phyloP scores from a whole-genome alignment of 2,113 vertebrate species.

The Phalacrocorax brasilianus region DNA sequence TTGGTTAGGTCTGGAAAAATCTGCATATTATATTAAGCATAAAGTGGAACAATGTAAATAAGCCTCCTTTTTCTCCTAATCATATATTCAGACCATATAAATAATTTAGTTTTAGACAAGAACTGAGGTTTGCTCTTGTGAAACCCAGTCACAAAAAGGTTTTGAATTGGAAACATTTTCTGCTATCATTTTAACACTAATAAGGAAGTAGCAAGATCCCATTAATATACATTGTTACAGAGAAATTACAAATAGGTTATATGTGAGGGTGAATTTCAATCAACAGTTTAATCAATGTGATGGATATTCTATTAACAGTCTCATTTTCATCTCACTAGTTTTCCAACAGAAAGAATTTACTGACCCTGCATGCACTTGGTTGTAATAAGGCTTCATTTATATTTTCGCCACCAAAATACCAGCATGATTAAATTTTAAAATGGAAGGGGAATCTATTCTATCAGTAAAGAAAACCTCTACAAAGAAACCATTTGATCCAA shows the following conservation, averaged over 20 bases:
- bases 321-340: slow-evolving; percentile 45
- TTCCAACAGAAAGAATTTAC: slow-evolving; percentile 21
- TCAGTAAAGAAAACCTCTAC: not conserved
- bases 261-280: slow-evolving; percentile 61
- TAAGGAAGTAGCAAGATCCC: slow-evolving; percentile 5
- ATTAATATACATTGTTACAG: slow-evolving; percentile 29
- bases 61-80: not conserved
- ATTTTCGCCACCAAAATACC: not conserved
- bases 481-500: not conserved
- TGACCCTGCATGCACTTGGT: not conserved
- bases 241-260: slow-evolving; percentile 9
- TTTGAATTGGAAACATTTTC: not conserved
- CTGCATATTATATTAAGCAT: not conserved
- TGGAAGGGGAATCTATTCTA: not conserved
- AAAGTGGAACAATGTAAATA: not conserved
- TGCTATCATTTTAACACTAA: not conserved
- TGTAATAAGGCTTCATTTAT: slow-evolving; percentile 48
- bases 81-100: not conserved
- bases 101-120: not conserved
- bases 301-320: slow-evolving; percentile 44
- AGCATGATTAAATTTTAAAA: slow-evolving; percentile 34
- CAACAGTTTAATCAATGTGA: slow-evolving; percentile 62
- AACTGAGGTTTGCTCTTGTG: not conserved
- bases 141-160: not conserved
- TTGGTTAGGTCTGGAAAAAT: not conserved